Conservation (phyloP, 2,797 vertebrate genomes). For the Apogon hyalosoma region DNA sequence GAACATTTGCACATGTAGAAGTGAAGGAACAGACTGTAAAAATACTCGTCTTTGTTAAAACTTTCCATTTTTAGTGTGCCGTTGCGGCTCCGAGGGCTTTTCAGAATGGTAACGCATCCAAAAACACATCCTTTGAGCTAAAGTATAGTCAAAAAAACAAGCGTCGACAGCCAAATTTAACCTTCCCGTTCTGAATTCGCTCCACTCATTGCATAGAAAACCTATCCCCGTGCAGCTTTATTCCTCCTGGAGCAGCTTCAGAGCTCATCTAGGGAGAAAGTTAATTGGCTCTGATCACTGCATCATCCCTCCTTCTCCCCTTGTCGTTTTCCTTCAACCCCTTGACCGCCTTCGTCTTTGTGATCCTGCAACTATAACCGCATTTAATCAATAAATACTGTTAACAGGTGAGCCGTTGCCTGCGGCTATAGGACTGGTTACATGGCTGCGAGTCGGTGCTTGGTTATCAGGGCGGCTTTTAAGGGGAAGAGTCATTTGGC, state of each 20-base stretch:
- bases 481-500: constrained; percentile 22
- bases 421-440: background rate
- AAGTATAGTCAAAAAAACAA: background rate
- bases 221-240: constrained; percentile 3
- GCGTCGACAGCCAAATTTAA: constrained; percentile 15
- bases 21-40: too few relatives aligned
- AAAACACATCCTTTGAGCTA: too few relatives aligned
- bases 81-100: too few relatives aligned
- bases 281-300: constrained; percentile 44
- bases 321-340: constrained; percentile 35
- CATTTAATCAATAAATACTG: constrained; percentile 19
- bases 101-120: too few relatives aligned
- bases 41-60: too few relatives aligned
- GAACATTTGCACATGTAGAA: too few relatives aligned
- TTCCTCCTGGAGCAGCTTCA: constrained; percentile 26
- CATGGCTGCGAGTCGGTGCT: constrained; percentile 4
- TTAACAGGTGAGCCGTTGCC: background rate
- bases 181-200: constrained; percentile 3
- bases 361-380: background rate
- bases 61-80: too few relatives aligned
- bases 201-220: background rate
- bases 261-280: constrained; percentile 25
- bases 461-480: constrained; percentile 33
- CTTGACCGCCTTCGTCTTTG: constrained; percentile 2
- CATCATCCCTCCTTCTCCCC: constrained; percentile 14